Evolutionary conservation across 2,113 vertebrate species (phyloP).

Genomic region (Rhinolophus ferrumequinum): DNA sequence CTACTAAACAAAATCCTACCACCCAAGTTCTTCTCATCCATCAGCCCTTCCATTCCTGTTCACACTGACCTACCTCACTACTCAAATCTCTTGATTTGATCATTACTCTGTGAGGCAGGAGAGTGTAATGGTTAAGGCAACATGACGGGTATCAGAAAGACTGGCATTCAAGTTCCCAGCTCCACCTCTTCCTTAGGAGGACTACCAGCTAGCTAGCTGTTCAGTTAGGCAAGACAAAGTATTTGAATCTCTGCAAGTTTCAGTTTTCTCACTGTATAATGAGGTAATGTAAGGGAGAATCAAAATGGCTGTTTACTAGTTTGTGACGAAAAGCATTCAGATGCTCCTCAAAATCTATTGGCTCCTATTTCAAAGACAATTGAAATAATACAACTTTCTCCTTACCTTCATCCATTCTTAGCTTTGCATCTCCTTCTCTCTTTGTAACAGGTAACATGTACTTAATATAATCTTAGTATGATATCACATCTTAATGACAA

Average conservation of each 20-base stretch:
- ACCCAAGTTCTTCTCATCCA: neutral
- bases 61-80: neutral
- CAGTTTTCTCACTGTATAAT: neutral
- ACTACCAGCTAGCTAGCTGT: no score
- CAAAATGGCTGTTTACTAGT: neutral
- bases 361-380: slow-evolving; percentile 19
- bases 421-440: neutral
- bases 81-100: neutral
- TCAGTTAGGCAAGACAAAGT: neutral
- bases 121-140: neutral
- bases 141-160: neutral
- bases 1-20: neutral
- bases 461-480: no score
- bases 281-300: neutral
- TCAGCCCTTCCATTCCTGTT: neutral
- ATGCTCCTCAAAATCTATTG: neutral
- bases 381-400: neutral
- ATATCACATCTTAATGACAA: neutral
- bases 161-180: neutral
- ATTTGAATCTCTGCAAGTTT: neutral
- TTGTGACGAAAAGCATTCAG: neutral
- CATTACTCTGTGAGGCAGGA: neutral
- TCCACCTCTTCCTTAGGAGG: neutral
- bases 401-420: neutral
- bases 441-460: neutral